Base-by-base conservation (phyloP, 1,140 invertebrate species). In the Holcopasites calliopsidis region DNA sequence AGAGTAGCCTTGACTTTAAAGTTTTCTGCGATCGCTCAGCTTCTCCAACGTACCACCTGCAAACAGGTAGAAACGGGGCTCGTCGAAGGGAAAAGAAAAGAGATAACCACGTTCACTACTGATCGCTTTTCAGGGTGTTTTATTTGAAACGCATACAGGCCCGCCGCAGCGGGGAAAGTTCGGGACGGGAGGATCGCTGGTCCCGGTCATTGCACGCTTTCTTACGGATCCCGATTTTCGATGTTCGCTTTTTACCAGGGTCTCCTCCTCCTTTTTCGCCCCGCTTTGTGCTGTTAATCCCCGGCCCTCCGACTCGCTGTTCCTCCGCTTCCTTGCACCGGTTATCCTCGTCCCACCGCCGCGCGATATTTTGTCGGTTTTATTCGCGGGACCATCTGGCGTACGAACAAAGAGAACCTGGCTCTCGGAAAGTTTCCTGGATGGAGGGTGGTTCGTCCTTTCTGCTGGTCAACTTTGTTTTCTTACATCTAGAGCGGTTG, bases 311-410 rank as follows among this genome's bases (percentile, higher is more conserved):
- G 69, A 71, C 35, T 52, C 65, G 21, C 55, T 50, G 64, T 58
- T 42, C 35, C 65, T 55, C 66, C 47, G 44, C 21, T 69, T 54
- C 68, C 47, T 58, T 61, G n/a, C 52, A 35, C 47, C 66, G 35
- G 60, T 65, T 57, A 16, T 55, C 66, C 54, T 74, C 62, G 60
- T 69, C 28, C 60, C 28, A 66, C 69, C 68, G 49, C 35, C 68
- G 8, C 47, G 50, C 72, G 70, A 79, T 83, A 77, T 90, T 84
- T 87, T 85, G 81, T 80, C 70, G 66, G 74, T 88, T 82, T 89
- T 86, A 86, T 89, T 88, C 86, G 80, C 73, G 69, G 54, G 86
- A 89, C 88, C 88, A 90, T 90, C 87, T 90, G 88, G 88, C 88
- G 76, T 50, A 44, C 81, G 86, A 82, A 89, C 88, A 90, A 90